phyloP scores from a whole-genome alignment of 1,140 invertebrate genomes.

The Bombus impatiens region DNA sequence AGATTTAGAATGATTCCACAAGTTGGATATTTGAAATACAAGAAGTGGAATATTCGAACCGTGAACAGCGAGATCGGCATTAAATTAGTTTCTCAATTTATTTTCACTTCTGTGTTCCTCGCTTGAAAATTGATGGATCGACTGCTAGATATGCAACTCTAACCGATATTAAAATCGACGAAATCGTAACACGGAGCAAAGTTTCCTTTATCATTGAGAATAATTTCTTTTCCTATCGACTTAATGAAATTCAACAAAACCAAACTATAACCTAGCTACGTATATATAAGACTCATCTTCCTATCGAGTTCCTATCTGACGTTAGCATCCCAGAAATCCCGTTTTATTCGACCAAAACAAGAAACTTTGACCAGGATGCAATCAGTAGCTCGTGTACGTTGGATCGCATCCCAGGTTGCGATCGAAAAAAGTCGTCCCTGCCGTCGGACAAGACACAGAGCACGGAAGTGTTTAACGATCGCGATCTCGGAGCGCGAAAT shows the following conservation, averaged over 20 bases:
- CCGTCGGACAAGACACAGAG: slow-evolving; percentile 36
- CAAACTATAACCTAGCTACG: not conserved
- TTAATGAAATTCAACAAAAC: not conserved
- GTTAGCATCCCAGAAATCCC: not conserved
- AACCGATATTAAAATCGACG: too few species aligned
- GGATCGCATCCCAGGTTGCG: not conserved
- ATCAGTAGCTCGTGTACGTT: slow-evolving; percentile 15
- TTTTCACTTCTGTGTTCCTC: not conserved
- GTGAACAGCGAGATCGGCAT: not conserved
- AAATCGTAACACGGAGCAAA: too few species aligned
- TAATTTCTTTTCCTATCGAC: too few species aligned
- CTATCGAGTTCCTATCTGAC: not conserved
- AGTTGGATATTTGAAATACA: not conserved
- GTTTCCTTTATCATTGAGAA: not conserved
- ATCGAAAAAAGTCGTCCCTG: slow-evolving; percentile 21
- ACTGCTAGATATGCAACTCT: too few species aligned
- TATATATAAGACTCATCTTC: not conserved
- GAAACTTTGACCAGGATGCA: slow-evolving; percentile 5
- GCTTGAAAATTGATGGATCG: not conserved
- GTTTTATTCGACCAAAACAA: not conserved
- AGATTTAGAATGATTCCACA: slow-evolving; percentile 18
- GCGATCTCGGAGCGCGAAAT: slow-evolving; percentile 75
- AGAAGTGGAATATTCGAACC: not conserved
- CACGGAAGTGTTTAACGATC: slow-evolving; percentile 74
- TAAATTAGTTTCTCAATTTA: not conserved